Percentiles rank a stretch among this genome's conserved stretches.
These are phyloP conservation scores for Mirounga angustirostris DNA, from an alignment of 2,113 vertebrate genomes.

Conservation along the genomic window DNA sequence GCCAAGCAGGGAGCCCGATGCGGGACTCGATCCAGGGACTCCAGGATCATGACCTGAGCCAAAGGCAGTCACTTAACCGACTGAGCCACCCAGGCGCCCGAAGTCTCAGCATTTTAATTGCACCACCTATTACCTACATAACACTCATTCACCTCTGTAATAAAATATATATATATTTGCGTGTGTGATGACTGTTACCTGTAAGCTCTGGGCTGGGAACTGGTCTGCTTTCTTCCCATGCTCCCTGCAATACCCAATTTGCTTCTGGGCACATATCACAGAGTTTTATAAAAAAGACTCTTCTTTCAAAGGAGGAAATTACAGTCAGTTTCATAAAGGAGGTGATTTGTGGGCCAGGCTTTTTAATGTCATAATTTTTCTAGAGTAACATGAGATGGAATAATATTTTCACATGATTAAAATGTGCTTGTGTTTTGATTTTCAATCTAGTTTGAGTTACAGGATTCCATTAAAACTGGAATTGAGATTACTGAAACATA, in stretches of 20 bases:
- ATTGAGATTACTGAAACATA: constrained; percentile 18
- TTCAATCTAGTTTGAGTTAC: constrained; percentile 42
- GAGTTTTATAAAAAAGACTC: background rate
- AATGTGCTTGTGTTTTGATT: constrained; percentile 1
- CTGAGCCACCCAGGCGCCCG: too few relatives aligned
- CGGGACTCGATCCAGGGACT: too few relatives aligned
- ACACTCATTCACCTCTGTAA: background rate
- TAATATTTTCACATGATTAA: constrained; percentile 52
- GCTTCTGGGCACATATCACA: background rate
- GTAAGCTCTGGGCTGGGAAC: background rate
- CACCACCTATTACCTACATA: background rate
- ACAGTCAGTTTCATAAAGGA: background rate
- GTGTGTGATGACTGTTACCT: background rate
- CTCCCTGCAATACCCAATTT: background rate
- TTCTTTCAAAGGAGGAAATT: constrained; percentile 25
- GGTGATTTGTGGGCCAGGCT: background rate
- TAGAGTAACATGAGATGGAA: constrained; percentile 18
- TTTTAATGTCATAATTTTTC: constrained; percentile 42
- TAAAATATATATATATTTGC: background rate
- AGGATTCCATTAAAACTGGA: constrained; percentile 21
- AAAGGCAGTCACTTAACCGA: too few relatives aligned
- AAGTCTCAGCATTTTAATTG: background rate
- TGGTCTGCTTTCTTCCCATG: background rate
- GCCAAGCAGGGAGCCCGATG: too few relatives aligned
- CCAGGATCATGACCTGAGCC: too few relatives aligned